Percentiles rank a stretch among this genome's conserved stretches.
Conservation (phyloP, 2,888 invertebrate species). For the Polydesmus complanatus region DNA sequence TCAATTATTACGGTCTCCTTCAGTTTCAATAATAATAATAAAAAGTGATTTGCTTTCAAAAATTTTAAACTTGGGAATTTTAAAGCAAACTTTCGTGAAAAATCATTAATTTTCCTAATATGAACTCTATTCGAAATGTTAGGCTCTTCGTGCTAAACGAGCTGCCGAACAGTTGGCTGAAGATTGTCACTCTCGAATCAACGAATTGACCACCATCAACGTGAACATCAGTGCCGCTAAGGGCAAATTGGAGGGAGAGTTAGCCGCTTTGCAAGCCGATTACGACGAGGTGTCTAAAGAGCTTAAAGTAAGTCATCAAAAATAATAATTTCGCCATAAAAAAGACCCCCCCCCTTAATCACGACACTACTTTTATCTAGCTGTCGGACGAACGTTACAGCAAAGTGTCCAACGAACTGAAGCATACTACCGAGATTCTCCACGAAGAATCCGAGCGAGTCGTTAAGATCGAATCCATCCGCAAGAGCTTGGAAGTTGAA, state of each 20-base stretch:
- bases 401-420: conserved; percentile 78
- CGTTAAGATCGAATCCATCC: conserved; percentile 92
- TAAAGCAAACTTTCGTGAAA: no score
- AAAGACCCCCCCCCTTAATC: no score
- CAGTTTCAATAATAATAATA: not conserved
- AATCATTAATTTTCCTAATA: not conserved
- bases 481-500: conserved; percentile 94
- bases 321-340: not conserved
- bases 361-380: conserved; percentile 24
- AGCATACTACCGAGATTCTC: conserved; percentile 82
- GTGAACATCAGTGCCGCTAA: conserved; percentile 86
- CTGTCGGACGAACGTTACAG: conserved; percentile 80
- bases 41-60: not conserved
- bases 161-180: conserved; percentile 77
- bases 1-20: not conserved
- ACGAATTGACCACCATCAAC: conserved; percentile 86
- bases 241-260: conserved; percentile 89
- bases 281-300: conserved; percentile 97
- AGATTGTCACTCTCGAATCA: conserved; percentile 80
- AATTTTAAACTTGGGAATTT: not conserved
- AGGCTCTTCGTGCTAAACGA: conserved; percentile 86
- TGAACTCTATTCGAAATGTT: conserved; percentile 18
- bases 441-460: conserved; percentile 95
- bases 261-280: conserved; percentile 78
- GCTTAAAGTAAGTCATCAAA: conserved; percentile 50